Base-by-base conservation (phyloP, 2,888 invertebrate genomes). In the Melolontha melolontha region DNA sequence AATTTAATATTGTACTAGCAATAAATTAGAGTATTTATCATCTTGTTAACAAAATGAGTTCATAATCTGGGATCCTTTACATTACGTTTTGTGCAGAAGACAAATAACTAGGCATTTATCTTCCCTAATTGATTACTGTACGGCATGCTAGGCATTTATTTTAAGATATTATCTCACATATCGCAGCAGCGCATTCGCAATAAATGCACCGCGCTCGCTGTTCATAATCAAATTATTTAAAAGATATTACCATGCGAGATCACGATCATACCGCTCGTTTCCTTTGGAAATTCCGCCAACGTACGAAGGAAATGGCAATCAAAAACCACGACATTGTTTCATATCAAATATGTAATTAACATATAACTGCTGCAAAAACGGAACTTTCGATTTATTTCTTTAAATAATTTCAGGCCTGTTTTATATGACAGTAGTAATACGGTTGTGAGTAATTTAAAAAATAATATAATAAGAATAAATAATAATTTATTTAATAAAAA, bases 271-370 rank as follows among this genome's bases (percentile, higher is more conserved):
- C 11, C 22, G 41, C 41, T 41, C 22, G 41, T 17, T 55, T 55
- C 55, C 55, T 55, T 55, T 55, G 55, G 55, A 55, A 55, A 55
- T 55, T 55, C 55, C 55, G 55, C 55, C 55, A 55, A 55, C 55
- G 55, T 55, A 55, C 41, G 41, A 41, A 55, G 55, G 55, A 55
- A 55, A 41, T 41, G 41, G 55, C 55, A 55, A 55, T 55, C 55
- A 41, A 41, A 55, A 55, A 22, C 41, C 17, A 41, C 55, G 55
- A 16, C 41, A 41, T 41, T 55, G 41, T 17, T 55, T 55, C 55
- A 41, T 55, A 41, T 55, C 39, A 41, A 17, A 41, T 55, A 10
- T 14, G 17, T 10, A 17, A 17, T 11, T 22, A n/a, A 12, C 12
- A 27, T 29, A 29, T 29, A n/a, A 22, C 8, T 10, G 6, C 50